Base-by-base conservation (phyloP, 2,888 invertebrate species). In the Euzophera pinguis region DNA sequence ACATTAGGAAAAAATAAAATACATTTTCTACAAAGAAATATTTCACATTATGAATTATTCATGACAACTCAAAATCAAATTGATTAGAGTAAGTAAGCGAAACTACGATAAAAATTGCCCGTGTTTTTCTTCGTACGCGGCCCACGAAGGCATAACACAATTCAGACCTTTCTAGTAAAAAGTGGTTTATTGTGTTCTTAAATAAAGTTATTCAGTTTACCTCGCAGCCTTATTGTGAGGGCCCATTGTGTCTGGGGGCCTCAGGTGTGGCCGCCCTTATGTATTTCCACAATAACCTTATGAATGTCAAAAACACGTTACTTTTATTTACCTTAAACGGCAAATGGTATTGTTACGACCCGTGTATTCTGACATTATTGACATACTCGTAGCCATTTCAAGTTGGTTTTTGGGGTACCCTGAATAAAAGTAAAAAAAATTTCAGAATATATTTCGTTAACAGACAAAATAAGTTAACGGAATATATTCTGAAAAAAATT, bases 111-210 rank as follows among this genome's bases (percentile, higher is more conserved):
- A 58, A 57, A 57, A 58, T 43, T 16, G 64, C 58, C 64, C 62
- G 59, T 73, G 67, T 74, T 77, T 78, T 77, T 71, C 65, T 68
- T 60, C 67, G 62, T 16, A 45, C 73, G 64, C 74, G 63, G 70
- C 64, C 72, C 71, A 60, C 60, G 68, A 66, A 63, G 68, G 66
- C 72, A 72, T 76, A 76, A 80, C 70, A 73, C 77, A 75, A 81
- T 81, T 75, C 73, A 71, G 73, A 74, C 75, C 78, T 82, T 79
- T 79, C 72, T 75, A 73, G 73, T 80, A 85, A 85, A 83, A 86
- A 86, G 86, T 87, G 84, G 82, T 86, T 86, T 86, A 87, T 86
- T 88, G 85, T 87, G 84, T 86, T 85, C 84, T 79, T 81, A 85
- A 86, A 88, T 86, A 87, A 87, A 87, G 84, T 85, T 85, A 86